These are phyloP conservation scores for Tethya wilhelma DNA, from an alignment of 37 sponge, comb jelly and placozoan species.

Conservation along the genomic window DNA sequence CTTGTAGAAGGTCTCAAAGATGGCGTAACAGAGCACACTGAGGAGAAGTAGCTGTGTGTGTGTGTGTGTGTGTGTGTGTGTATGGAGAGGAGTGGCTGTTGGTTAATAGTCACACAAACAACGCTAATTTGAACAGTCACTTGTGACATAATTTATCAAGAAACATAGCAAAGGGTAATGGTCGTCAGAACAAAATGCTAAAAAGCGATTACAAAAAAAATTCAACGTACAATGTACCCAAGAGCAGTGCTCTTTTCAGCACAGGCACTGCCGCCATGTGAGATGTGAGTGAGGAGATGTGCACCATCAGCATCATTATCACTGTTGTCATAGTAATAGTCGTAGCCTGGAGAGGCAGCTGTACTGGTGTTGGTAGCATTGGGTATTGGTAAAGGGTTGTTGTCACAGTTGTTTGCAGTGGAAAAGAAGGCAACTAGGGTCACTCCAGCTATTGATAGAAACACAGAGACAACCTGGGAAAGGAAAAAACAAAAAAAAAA, in stretches of 20 bases:
- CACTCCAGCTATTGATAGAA: constrained; percentile 7
- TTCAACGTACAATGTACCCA: not conserved
- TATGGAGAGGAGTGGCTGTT: not conserved
- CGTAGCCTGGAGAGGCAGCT: too few species aligned
- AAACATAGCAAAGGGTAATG: not conserved
- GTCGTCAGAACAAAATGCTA: too few species aligned
- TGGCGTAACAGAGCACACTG: constrained; percentile 37
- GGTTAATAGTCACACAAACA: not conserved
- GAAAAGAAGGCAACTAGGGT: not conserved
- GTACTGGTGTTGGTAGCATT: not conserved
- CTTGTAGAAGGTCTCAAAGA: constrained; percentile 56
- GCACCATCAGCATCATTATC: too few species aligned
- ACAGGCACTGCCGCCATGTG: not conserved
- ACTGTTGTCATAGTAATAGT: too few species aligned
- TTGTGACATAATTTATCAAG: too few species aligned
- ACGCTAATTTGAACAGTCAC: too few species aligned
- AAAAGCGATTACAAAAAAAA: too few species aligned
- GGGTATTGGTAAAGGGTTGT: not conserved
- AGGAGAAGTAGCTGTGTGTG: not conserved
- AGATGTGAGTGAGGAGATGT: not conserved
- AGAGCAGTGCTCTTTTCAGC: not conserved
- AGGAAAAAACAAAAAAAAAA: too few species aligned
- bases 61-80: not conserved
- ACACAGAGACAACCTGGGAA: constrained; percentile 2
- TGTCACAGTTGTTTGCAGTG: not conserved